Evolutionary conservation across 2,888 invertebrate species (phyloP).

Genomic region (Brassicogethes aeneus): DNA sequence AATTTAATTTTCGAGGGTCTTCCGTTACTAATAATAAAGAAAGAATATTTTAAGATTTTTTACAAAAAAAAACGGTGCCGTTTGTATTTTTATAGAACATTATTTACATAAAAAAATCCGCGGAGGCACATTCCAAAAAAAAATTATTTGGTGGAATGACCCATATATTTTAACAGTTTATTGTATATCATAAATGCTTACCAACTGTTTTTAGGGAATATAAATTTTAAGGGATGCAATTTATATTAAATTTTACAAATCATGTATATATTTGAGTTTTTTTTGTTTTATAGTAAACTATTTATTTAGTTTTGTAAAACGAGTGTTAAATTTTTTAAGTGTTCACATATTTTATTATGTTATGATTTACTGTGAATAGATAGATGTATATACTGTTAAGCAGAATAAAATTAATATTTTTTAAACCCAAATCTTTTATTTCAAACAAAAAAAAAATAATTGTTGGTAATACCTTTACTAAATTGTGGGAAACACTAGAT

Average conservation of each 20-base stretch:
- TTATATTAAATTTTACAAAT: neutral
- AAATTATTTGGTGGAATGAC: no score
- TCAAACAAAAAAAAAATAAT: no score
- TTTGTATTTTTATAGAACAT: no score
- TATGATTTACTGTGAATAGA: constrained; percentile 14
- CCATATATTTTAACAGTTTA: neutral
- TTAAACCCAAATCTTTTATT: constrained; percentile 1
- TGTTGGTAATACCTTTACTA: no score
- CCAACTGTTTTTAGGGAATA: neutral
- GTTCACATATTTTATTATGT: constrained; percentile 16
- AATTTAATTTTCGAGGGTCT: no score
- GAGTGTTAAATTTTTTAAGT: constrained; percentile 1
- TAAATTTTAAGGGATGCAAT: neutral
- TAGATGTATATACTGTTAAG: constrained; percentile 19
- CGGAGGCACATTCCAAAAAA: no score
- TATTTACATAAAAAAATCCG: no score
- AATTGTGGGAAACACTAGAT: no score
- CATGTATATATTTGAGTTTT: neutral
- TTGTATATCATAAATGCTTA: neutral
- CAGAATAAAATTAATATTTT: constrained; percentile 12
- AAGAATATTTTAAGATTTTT: no score
- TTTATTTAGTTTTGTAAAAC: neutral
- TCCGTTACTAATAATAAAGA: no score
- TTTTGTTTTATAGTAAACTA: neutral
- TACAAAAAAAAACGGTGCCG: no score